Conservation (phyloP, 2,888 invertebrate genomes). For the Acanthosepion esculentum region DNA sequence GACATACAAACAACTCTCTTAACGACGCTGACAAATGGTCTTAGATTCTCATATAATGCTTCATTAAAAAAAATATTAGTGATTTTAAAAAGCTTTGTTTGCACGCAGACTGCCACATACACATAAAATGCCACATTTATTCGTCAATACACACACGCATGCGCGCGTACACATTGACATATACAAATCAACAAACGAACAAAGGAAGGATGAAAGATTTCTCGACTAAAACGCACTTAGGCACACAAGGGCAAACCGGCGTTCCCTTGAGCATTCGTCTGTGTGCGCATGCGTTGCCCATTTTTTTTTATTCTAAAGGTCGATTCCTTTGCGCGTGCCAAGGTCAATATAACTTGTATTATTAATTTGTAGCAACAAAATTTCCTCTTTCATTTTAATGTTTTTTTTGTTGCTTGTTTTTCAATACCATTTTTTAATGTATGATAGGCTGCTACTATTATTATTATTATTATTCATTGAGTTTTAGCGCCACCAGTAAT, state of each 20-base stretch:
- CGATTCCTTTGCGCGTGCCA: background rate
- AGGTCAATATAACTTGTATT: conserved; percentile 22
- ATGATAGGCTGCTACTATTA: too few relatives aligned
- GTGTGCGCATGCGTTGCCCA: background rate
- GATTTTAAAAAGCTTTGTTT: too few relatives aligned
- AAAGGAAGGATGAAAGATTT: background rate
- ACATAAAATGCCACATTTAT: background rate
- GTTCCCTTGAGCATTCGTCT: background rate
- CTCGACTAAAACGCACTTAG: background rate
- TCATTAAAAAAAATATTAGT: too few relatives aligned
- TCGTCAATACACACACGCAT: background rate
- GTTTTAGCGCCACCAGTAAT: too few relatives aligned
- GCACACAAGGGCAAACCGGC: background rate
- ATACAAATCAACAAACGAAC: background rate
- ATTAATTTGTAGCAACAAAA: background rate
- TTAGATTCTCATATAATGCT: too few relatives aligned
- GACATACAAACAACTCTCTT: too few relatives aligned
- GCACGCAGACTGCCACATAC: too few relatives aligned
- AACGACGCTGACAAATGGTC: too few relatives aligned
- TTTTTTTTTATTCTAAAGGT: background rate
- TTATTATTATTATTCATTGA: too few relatives aligned
- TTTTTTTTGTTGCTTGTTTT: background rate
- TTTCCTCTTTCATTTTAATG: background rate
- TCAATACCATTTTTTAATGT: background rate
- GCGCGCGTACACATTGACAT: background rate